Evolutionary conservation across 2,797 vertebrate genomes (phyloP), one percentile per base, ranked within the genome.

Genomic region (Phoeniculus purpureus): DNA sequence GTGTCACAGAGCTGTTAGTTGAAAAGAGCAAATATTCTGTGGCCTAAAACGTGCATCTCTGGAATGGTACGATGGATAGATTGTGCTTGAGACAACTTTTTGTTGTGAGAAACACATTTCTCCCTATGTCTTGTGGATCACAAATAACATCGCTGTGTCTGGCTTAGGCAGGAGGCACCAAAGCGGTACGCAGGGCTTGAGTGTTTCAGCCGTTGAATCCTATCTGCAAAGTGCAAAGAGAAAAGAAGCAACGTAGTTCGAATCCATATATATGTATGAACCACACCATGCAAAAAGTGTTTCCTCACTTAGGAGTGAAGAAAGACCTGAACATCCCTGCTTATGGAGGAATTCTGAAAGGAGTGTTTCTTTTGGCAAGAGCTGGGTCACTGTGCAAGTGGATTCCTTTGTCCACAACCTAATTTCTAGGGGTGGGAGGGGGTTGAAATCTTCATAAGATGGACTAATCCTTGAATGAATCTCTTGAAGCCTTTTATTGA

Each of bases 1-100:
- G n/a, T 90, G 85, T 96, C 93, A 93, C 7, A 6, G 88, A 83
- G 91, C 70, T 93, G 55, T 91, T 87, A 48, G 40, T 59, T 92
- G 62, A 31, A 87, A 92, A 1, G 4, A 60, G 54, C 54, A 85
- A 79, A 59, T 84, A 37, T 82, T 15, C 54, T n/a, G 29, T 7
- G 14, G 12, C 65, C 50, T 2, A 1, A 84, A 77, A 70, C 15
- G 6, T 1, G 1, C 0, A 0, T 21, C 86, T 95, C 40, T 76
- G 61, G 89, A 85, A 59, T 0, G 1, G 70, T 26, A 58, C 7
- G 50, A 20, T 34, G n/a, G 40, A 68, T 67, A 51, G 20, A 26
- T 22, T 59, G 58, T 67, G 32, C 51, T 85, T 85, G 70, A 71
- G 73, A 8, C n/a, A 50, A 32, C 66, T 25, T 81, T 61, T 67